Evolutionary conservation across 2,797 vertebrate species (phyloP).

Genomic region (Discoglossus pictus): DNA sequence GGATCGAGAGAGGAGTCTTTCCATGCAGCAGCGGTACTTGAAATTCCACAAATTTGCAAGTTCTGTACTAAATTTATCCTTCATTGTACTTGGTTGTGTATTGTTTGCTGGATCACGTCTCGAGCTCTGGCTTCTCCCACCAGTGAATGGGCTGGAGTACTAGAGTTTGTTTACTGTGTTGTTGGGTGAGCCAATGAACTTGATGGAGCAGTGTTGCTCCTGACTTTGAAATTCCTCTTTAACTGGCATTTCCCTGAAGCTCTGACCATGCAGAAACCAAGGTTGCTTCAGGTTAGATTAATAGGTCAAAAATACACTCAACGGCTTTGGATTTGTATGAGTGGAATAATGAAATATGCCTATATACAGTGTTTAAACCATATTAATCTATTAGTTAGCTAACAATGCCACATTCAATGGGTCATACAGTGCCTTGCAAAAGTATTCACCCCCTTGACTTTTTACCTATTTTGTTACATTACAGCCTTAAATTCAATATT

Average conservation of each 20-base stretch:
- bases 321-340: no score
- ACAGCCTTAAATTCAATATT: no score
- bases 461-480: no score
- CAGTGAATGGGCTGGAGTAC: not conserved
- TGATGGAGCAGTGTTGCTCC: not conserved
- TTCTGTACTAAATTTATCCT: conserved; percentile 65
- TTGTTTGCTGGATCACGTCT: conserved; percentile 10
- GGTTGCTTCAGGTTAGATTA: no score
- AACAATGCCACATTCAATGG: no score
- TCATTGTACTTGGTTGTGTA: conserved; percentile 62
- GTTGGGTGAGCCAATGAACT: no score
- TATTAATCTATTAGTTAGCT: no score
- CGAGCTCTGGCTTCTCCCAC: conserved; percentile 12
- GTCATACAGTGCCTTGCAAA: no score
- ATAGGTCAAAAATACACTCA: no score
- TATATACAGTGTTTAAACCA: no score
- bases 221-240: conserved; percentile 1
- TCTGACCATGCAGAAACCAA: conserved; percentile 2
- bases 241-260: not conserved
- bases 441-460: no score
- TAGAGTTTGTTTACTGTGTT: conserved; percentile 1
- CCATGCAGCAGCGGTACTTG: conserved; percentile 58
- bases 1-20: conserved; percentile 57
- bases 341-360: no score
- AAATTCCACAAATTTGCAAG: conserved; percentile 67